Evolutionary conservation across 2,797 vertebrate genomes (phyloP).

Genomic region (Podarcis siculus): DNA sequence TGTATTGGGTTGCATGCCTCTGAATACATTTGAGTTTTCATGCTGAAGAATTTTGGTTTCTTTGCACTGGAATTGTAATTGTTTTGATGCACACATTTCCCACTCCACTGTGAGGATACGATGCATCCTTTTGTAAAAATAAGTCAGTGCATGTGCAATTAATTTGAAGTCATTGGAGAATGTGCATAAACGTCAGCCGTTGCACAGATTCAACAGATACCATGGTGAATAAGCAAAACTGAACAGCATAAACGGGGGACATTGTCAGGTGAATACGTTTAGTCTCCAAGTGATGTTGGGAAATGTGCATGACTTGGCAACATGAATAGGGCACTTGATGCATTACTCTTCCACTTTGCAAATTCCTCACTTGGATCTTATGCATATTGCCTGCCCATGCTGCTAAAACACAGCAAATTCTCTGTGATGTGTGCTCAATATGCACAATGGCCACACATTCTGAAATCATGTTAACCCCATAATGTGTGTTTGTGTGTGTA

Average conservation of each 20-base stretch:
- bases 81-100: background rate
- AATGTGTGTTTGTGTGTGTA: too few species aligned
- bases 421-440: background rate
- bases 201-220: background rate
- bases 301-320: background rate
- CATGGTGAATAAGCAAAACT: background rate
- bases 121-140: background rate
- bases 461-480: too few species aligned
- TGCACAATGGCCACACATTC: background rate
- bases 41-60: background rate
- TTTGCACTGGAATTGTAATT: background rate
- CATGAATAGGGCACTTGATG: background rate
- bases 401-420: background rate
- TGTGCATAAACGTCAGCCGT: background rate
- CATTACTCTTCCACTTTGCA: background rate
- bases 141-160: background rate
- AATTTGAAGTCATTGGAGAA: background rate
- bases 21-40: background rate
- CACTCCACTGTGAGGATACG: background rate
- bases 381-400: background rate
- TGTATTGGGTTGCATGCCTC: background rate
- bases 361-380: background rate
- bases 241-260: background rate
- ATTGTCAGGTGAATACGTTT: background rate
- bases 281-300: background rate